Base-by-base conservation (phyloP, 2,797 vertebrate genomes). In the Morelia viridis region DNA sequence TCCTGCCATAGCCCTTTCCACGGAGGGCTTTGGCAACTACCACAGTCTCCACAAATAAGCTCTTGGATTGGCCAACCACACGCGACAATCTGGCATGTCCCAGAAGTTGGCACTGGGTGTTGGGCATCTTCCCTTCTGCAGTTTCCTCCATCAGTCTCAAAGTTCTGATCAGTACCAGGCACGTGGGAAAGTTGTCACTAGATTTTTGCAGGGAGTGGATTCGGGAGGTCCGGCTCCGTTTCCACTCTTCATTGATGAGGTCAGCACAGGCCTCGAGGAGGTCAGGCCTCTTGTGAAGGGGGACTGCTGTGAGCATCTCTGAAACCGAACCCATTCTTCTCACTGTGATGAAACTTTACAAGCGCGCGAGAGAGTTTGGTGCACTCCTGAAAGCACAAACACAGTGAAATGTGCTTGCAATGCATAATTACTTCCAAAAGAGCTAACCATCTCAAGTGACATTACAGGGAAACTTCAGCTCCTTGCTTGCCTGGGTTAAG, bases 181-280 rank as follows among this genome's bases (percentile, higher is more conserved):
- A 98, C 92, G 98, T 22, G 0, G 99, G 99, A 94, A 99, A 99
- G 88, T 97, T 94, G 0, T 98, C 96, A 3, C 98, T 98, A 91
- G 99, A 99, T 94, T 98, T 98, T 95, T 98, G 98, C 76, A 99
- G 97, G 0, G 97, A 97, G 96, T 99, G 98, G 5, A 99, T 95
- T 85, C 99, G 98, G 0, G 98, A 98, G 0, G 98, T 97, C 2
- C 95, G 97, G 96, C 99, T 99, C 90, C 98, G 98, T 89, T 96
- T 98, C 99, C 99, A 99, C 96, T 99, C 98, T 1, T 98, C 95
- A 92, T 99, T 98, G 94, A 99, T 98, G 95, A 99, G 98, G 93
- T 99, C 94, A 0, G 98, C 98, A 31, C 99, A 99, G 68, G 98
- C 97, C 8, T 97, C 97, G 96, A 98, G 96, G 93, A 99, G 97